These are phyloP conservation scores for Serranus cabrilla DNA, from an alignment of 2,797 vertebrate species.

Conservation along the genomic window DNA sequence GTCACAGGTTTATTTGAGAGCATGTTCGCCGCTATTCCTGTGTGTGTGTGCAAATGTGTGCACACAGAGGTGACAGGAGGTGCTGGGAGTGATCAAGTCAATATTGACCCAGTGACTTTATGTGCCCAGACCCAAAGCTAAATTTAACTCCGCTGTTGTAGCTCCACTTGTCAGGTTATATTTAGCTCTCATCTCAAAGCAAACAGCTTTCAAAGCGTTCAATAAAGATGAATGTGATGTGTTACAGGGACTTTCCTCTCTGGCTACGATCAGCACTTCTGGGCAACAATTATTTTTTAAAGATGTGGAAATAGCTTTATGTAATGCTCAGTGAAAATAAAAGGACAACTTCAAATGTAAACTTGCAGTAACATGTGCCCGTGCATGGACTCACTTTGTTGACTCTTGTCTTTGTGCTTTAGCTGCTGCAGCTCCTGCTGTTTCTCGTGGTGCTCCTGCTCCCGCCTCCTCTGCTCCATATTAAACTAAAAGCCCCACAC, in stretches of 20 bases:
- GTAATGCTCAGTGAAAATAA: slow-evolving; percentile 1
- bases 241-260: slow-evolving; percentile 56
- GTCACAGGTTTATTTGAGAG: slow-evolving; percentile 18
- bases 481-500: slow-evolving; percentile 72
- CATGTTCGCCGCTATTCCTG: slow-evolving; percentile 13
- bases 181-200: slow-evolving; percentile 68
- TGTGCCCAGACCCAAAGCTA: slow-evolving; percentile 63
- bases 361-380: slow-evolving; percentile 14
- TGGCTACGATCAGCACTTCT: slow-evolving; percentile 23
- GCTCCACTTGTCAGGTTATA: slow-evolving; percentile 61
- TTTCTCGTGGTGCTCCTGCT: slow-evolving; percentile 85
- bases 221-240: slow-evolving; percentile 31
- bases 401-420: slow-evolving; percentile 88
- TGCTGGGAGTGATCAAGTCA: slow-evolving; percentile 72
- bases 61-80: slow-evolving; percentile 66
- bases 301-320: slow-evolving; percentile 7
- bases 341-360: neutral
- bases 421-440: slow-evolving; percentile 87
- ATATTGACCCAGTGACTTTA: slow-evolving; percentile 80
- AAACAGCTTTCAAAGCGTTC: slow-evolving; percentile 45
- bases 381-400: slow-evolving; percentile 82
- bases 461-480: slow-evolving; percentile 84
- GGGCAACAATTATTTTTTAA: slow-evolving; percentile 31
- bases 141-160: slow-evolving; percentile 70
- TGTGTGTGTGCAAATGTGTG: slow-evolving; percentile 17